Percentiles rank a stretch among this genome's conserved stretches.
These are phyloP conservation scores for Teleiodes luculella DNA, from an alignment of 2,888 invertebrate species.

Conservation along the genomic window DNA sequence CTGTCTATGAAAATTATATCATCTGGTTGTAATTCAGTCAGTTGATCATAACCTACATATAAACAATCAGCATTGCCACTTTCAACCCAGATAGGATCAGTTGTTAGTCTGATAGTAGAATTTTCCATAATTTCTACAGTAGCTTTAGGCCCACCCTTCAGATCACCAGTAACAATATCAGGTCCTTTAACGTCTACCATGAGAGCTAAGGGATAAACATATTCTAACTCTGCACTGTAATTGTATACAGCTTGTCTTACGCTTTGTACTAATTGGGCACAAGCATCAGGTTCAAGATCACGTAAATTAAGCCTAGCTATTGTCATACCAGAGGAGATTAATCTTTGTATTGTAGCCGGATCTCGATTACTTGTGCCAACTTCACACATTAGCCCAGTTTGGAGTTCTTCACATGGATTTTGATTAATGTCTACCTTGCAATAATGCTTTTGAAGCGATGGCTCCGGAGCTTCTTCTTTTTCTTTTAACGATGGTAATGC, in stretches of 20 bases:
- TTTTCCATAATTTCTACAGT: conserved; percentile 55
- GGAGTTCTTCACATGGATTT: conserved; percentile 61
- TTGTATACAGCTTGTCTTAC: conserved; percentile 69
- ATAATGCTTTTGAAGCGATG: conserved; percentile 56
- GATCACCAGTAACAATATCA: conserved; percentile 62
- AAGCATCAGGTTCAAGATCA: conserved; percentile 61
- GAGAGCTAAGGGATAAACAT: conserved; percentile 69
- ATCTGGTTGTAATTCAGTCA: conserved; percentile 68
- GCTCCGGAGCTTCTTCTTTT: conserved; percentile 33
- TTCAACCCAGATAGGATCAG: conserved; percentile 73
- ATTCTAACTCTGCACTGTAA: conserved; percentile 67
- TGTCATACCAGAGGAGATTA: conserved; percentile 70
- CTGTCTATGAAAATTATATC: conserved; percentile 73
- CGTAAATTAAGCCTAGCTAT: conserved; percentile 66
- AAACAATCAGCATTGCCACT: conserved; percentile 75
- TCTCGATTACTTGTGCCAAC: conserved; percentile 59
- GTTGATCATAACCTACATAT: conserved; percentile 73
- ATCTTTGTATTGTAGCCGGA: conserved; percentile 57
- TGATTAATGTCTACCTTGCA: conserved; percentile 55
- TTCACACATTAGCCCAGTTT: conserved; percentile 70
- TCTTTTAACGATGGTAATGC: conserved; percentile 39
- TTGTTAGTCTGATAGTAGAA: conserved; percentile 66
- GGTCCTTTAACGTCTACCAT: conserved; percentile 64
- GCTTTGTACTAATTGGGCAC: conserved; percentile 64
- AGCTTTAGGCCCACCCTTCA: conserved; percentile 56